Conservation (phyloP, 1,140 invertebrate genomes). For the Sycobia sp. region DNA sequence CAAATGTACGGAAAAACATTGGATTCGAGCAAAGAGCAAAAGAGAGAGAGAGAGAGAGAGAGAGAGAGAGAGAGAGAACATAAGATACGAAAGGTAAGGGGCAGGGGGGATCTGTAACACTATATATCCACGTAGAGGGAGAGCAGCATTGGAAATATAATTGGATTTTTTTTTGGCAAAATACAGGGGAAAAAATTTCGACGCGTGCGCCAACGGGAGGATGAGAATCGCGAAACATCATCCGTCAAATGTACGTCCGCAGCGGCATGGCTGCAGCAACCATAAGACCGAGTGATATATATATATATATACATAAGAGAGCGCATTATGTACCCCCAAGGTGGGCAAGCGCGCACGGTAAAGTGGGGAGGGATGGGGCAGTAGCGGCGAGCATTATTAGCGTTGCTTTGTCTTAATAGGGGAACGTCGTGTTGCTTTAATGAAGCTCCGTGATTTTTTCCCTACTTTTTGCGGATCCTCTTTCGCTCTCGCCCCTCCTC, state of each 20-base stretch:
- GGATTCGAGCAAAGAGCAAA: not conserved
- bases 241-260: constrained; percentile 7
- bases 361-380: not conserved
- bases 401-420: constrained; percentile 32
- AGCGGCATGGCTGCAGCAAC: too few species aligned
- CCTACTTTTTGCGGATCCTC: not conserved
- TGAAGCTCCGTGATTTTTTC: constrained; percentile 27
- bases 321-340: not conserved
- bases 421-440: constrained; percentile 18
- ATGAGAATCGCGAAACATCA: too few species aligned
- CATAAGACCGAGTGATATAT: too few species aligned
- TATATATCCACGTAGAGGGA: not conserved
- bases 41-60: not conserved
- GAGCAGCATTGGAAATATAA: constrained; percentile 6
- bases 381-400: constrained; percentile 25
- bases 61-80: not conserved
- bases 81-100: not conserved
- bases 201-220: not conserved
- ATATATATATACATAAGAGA: not conserved
- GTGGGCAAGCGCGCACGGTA: not conserved
- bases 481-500: too few species aligned
- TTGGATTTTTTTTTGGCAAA: constrained; percentile 26
- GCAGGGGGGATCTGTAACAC: not conserved
- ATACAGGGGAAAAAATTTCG: constrained; percentile 10
- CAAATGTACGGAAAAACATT: too few species aligned